Evolutionary conservation across 2,888 invertebrate species (phyloP), one percentile per base, ranked within the genome.

Genomic region (Eilema griseolum): DNA sequence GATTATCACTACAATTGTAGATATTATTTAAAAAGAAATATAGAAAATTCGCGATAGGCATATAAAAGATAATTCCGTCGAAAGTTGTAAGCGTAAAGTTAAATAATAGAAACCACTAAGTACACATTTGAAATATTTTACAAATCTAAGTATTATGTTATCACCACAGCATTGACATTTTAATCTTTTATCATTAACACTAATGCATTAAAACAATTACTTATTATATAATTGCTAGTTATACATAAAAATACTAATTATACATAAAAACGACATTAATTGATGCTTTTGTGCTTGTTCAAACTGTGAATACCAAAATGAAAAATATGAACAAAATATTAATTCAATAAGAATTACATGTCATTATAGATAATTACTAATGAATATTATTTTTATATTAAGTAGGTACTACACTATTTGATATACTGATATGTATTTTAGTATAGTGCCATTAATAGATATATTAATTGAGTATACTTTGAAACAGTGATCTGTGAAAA

Each of bases 161-260:
- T 89, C 90, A 91, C 91, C 90, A 90, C 90, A 89, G 89, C 89
- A 90, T 90, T 91, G 88, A 89, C 86, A 83, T 85, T 82, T 76
- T 72, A 64, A 69, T 67, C 33, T 23, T 68, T 71, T 79, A 72
- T 59, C 23, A 61, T 60, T 57, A 67, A 66, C 56, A 37, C 1
- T 33, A 52, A 28, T 56, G 24, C 61, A 61, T 46, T 59, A 67
- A 72, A 65, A 11, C 11, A 20, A 10, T 69, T 37, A 52, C 52
- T 52, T n/a, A n/a, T 41, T 16, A 16, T 41, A 41, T 41, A 52
- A 20, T 52, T 20, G n/a, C 20, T 52, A 52, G 20, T 46, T 46
- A n/a, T n/a, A 52, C 20, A 4, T 8, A 52, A 20, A 20, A 52
- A 0, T 52, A 7, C 4, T 7, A 20, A 16, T 5, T 46, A 52